These are phyloP conservation scores for Pelochelys cantorii DNA, from an alignment of 2,797 vertebrate species.

Conservation along the genomic window DNA sequence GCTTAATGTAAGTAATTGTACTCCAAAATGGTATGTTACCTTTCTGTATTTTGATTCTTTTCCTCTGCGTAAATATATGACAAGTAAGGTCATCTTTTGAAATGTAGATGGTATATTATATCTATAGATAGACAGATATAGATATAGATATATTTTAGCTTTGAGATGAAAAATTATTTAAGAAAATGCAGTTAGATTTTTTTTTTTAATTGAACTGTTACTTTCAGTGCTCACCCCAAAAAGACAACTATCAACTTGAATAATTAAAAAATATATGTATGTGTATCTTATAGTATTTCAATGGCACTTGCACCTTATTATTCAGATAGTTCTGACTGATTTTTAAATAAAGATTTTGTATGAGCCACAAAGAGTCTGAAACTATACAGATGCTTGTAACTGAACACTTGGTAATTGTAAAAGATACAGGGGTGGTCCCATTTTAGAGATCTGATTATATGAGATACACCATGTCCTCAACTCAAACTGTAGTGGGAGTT, in stretches of 20 bases:
- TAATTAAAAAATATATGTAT: neutral
- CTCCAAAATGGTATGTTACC: conserved; percentile 68
- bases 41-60: conserved; percentile 49
- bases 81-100: conserved; percentile 36
- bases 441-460: fast-evolving
- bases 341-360: neutral
- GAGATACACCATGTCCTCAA: neutral
- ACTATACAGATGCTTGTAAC: neutral
- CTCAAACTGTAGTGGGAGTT: neutral
- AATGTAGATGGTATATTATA: conserved; percentile 28
- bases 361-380: fast-evolving
- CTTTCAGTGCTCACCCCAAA: neutral
- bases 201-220: neutral
- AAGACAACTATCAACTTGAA: neutral
- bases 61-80: conserved; percentile 38
- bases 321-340: fast-evolving
- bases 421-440: neutral
- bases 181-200: neutral
- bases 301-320: neutral
- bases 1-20: conserved; percentile 70
- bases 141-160: neutral
- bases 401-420: neutral
- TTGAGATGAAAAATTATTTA: neutral
- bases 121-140: neutral
- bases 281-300: neutral